These are phyloP conservation scores for Leptothorax acervorum DNA, from an alignment of 2,888 invertebrate species.

Conservation along the genomic window DNA sequence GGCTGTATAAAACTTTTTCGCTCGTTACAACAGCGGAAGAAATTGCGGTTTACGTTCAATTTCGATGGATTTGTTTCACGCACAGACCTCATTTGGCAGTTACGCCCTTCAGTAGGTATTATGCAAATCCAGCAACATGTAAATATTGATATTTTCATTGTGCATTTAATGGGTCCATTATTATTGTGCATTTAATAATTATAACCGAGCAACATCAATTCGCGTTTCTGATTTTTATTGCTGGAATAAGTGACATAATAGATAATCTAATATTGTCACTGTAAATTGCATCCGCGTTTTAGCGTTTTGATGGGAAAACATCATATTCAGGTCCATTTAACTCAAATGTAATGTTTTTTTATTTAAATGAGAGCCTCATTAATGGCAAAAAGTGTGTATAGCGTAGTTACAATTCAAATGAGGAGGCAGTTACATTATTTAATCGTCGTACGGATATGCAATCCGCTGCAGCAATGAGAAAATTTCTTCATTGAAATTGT, in stretches of 20 bases:
- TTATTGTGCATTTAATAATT: slow-evolving; percentile 16
- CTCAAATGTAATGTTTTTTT: slow-evolving; percentile 10
- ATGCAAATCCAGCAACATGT: neutral
- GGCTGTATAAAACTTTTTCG: neutral
- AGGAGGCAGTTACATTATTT: slow-evolving; percentile 46
- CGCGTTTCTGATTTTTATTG: neutral
- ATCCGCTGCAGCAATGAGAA: slow-evolving; percentile 31
- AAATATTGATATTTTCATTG: slow-evolving; percentile 20
- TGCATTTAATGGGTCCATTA: neutral
- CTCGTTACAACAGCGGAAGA: neutral
- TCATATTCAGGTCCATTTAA: neutral
- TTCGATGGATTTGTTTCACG: neutral
- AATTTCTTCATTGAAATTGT: slow-evolving; percentile 46
- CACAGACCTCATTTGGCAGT: neutral
- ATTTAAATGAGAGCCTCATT: slow-evolving; percentile 5
- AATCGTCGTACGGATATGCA: slow-evolving; percentile 22
- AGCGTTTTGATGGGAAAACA: neutral
- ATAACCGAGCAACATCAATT: neutral
- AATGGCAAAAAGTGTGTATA: neutral
- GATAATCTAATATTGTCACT: neutral
- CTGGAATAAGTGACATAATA: slow-evolving; percentile 4
- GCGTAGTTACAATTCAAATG: slow-evolving; percentile 23
- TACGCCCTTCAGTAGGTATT: neutral
- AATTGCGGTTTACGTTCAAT: neutral
- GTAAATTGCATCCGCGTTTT: neutral